Base-by-base conservation (phyloP, 2,888 invertebrate species). In the Labia minor region DNA sequence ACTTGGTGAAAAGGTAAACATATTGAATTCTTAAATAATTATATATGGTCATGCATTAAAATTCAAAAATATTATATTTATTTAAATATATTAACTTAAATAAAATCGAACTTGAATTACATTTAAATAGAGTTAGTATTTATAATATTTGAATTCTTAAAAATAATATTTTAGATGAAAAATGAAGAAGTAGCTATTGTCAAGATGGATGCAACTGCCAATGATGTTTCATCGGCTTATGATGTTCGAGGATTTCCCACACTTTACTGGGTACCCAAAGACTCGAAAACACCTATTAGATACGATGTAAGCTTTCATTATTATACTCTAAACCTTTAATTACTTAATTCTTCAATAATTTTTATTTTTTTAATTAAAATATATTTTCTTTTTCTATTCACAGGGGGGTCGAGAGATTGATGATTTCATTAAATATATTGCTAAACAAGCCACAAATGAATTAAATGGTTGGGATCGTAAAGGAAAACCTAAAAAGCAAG, bases 181-280 rank as follows among this genome's bases (percentile, higher is more conserved):
- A 82, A 87, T 72, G 98, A 98, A 80, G 85, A 89, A 26, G 86
- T 99, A 1, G 88, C 86, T 70, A 93, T 99, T 73, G 92, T 96
- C 1, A 99, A 99, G 79, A 92, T 99, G 82, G 99, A 99, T 79
- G 98, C 98, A 14, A 97, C 98, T 11, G 93, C 94, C 71, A 99
- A 99, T 78, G 99, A 99, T 82, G 97, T 97, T 73, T 95, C 97
- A 71, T 81, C 88, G 71, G 80, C 83, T 8, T 99, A 85, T 78
- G 92, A 96, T 74, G 99, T 99, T 10, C 85, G 88, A 68, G 99
- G 99, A 10, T 99, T 98, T 87, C 99, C 99, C 67, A 99, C 98
- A 3, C 83, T 99, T 69, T 99, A 84, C 84, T 99, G 95, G 95
- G 85, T 89, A 70, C 90, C 96, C 11, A 95, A 92, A 78, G 87